Percentiles rank a stretch among this genome's conserved stretches.
Evolutionary conservation across 2,113 vertebrate genomes (phyloP).

Genomic region (Muntiacus reevesi): DNA sequence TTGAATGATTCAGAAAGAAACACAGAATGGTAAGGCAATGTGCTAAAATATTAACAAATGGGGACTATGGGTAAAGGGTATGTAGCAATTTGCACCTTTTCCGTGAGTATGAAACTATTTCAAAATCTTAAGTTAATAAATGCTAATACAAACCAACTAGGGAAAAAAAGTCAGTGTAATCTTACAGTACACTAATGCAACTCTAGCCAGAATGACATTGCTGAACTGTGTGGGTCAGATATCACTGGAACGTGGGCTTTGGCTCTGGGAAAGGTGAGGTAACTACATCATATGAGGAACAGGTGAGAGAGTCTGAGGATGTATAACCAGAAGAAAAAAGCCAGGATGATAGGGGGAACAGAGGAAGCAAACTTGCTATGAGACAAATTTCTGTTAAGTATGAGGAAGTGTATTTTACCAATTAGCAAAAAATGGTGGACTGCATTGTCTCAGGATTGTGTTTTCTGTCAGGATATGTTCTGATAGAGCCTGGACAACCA

Average conservation of each 20-base stretch:
- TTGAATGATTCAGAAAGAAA: background rate
- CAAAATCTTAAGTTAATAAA: background rate
- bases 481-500: background rate
- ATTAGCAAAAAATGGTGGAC: background rate
- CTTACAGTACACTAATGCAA: background rate
- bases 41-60: background rate
- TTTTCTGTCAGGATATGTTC: background rate
- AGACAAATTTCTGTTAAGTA: conserved; percentile 9
- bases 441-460: background rate
- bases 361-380: background rate
- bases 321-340: background rate
- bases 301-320: background rate
- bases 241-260: background rate
- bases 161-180: background rate
- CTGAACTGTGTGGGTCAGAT: background rate
- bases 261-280: background rate
- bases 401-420: background rate
- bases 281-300: background rate
- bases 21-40: background rate
- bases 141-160: background rate
- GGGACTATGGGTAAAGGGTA: background rate
- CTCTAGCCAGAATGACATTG: background rate
- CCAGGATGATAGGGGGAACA: background rate
- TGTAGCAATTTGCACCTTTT: background rate
- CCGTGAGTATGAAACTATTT: background rate